Base-by-base conservation (phyloP, 2,113 vertebrate species). In the Pterocles gutturalis region DNA sequence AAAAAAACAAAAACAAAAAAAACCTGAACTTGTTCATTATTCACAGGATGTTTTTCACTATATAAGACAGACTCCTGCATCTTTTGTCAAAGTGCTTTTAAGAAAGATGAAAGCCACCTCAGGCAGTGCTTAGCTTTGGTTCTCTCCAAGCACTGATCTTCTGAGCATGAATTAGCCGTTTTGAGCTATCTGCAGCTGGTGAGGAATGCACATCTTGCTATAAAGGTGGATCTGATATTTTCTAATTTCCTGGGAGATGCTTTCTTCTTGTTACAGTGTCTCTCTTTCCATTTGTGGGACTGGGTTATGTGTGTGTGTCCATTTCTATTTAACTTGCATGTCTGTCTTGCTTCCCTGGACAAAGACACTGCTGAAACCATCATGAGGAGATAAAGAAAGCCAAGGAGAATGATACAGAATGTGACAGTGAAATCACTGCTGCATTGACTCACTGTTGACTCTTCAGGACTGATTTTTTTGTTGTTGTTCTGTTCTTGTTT, bases 401-500 rank as follows among this genome's bases (percentile, higher is more conserved):
- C 12, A 71, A 36, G 67, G 45, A 82, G 70, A 87, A 21, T 69
- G 62, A 66, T n/a, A 25, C 15, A 70, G 46, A 90, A 67, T 4
- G 4, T 53, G 71, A 55, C 36, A 49, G 21, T 86, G 83, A 60
- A 90, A 58, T 71, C 53, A 85, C 34, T 58, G 26, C 21, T 76
- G 33, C 25, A 31, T 29, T 57, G 66, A 65, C 49, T 76, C 21
- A 34, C 38, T 4, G 1, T 60, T 66, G 61, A 33, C 25, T 65
- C 11, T 34, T 62, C 24, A 64, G 31, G 61, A 83, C 38, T 88
- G 38, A 88, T 69, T 41, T 79, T 53, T 87, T 89, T 24, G 7
- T 82, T 78, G 9, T 90, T 90, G 14, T 92, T 85, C 43, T 36
- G 17, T 87, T 87, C 20, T 96, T 75, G 31, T 90, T 95, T 96